A percentile compares a stretch with the other conserved stretches of the same genome.
Conservation (phyloP, 1,140 invertebrate species). For the Dinoponera quadriceps region DNA sequence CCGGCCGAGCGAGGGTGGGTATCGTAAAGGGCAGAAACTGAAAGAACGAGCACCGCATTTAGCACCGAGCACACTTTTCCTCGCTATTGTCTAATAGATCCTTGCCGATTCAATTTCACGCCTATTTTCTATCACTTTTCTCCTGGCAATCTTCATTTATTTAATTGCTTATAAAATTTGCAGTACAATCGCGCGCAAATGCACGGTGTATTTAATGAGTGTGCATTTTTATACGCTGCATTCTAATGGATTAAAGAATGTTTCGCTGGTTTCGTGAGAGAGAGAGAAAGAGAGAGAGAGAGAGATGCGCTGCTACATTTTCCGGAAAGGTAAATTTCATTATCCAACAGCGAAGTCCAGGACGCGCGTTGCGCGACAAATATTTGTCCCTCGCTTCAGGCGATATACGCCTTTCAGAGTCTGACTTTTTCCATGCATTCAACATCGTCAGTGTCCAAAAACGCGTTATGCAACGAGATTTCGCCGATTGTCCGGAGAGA, state of each 20-base stretch:
- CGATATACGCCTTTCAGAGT: background rate
- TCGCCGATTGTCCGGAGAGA: background rate
- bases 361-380: slow-evolving; percentile 8
- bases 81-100: background rate
- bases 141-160: too few species aligned
- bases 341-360: background rate
- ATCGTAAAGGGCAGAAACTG: background rate
- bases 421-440: background rate
- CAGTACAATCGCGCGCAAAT: background rate
- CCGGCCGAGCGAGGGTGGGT: background rate
- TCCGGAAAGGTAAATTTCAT: slow-evolving; percentile 12
- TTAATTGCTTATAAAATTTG: background rate
- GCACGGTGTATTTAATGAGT: background rate
- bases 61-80: background rate
- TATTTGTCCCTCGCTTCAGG: slow-evolving; percentile 16
- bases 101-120: background rate
- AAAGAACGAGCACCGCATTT: background rate
- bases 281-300: too few species aligned
- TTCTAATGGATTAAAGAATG: background rate
- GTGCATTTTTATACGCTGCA: background rate
- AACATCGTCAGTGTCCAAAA: background rate
- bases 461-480: slow-evolving; percentile 33
- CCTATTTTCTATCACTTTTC: background rate
- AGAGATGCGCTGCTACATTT: background rate
- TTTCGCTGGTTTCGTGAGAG: background rate